A percentile compares a stretch with the other conserved stretches of the same genome.
Conservation (phyloP, 2,797 vertebrate species). For the Pipistrellus nathusii region DNA sequence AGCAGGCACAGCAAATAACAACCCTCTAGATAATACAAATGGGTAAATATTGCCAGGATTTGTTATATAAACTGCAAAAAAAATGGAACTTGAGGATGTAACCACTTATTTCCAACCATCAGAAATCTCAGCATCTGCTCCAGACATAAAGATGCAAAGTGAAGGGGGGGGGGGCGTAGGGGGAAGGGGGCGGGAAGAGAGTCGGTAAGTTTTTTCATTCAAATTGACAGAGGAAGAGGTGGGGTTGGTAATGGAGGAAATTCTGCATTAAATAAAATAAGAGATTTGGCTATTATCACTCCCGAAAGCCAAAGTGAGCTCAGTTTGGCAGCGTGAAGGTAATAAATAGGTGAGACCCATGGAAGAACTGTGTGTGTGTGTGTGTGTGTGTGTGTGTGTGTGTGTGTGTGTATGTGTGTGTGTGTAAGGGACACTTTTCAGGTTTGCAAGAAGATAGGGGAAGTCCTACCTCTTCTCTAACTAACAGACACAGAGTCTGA, state of each 20-base stretch:
- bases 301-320: neutral
- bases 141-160: constrained; percentile 31
- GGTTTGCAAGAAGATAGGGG: neutral
- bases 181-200: no score
- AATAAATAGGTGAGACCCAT: neutral
- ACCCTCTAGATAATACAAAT: constrained; percentile 62
- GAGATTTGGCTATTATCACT: neutral
- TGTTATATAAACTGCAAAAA: constrained; percentile 75
- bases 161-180: fast-evolving
- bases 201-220: neutral
- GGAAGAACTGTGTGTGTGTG: neutral
- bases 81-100: constrained; percentile 55
- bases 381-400: neutral
- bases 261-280: neutral
- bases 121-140: constrained; percentile 64
- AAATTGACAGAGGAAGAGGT: constrained; percentile 30
- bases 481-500: neutral
- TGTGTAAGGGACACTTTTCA: neutral
- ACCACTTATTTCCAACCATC: constrained; percentile 68
- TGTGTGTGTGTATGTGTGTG: no score
- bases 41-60: constrained; percentile 71
- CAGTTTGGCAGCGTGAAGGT: neutral
- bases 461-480: neutral
- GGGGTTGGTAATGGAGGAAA: neutral
- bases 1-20: constrained; percentile 63